Conservation (phyloP, 1,140 invertebrate species). For the Sipha flava region DNA sequence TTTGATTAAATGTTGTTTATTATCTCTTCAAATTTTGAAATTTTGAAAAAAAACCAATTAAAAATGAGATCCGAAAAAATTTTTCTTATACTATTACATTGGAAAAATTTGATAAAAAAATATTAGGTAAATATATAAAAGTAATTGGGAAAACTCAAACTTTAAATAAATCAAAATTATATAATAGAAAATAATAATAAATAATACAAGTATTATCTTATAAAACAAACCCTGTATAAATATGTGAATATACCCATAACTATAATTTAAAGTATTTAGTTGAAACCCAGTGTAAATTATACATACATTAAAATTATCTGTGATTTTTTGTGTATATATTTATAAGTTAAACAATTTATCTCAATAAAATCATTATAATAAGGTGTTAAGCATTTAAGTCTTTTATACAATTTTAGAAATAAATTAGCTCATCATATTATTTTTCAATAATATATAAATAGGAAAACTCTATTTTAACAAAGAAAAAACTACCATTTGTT, state of each 20-base stretch:
- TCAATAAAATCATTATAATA: neutral
- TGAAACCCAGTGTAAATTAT: neutral
- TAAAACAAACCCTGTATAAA: constrained; percentile 6
- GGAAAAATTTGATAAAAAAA: too few relatives aligned
- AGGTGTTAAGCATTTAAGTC: neutral
- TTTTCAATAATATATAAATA: neutral
- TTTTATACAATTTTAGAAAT: neutral
- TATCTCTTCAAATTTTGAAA: neutral
- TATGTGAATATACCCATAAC: constrained; percentile 1
- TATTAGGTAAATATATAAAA: too few relatives aligned
- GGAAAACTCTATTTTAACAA: neutral
- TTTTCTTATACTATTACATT: neutral
- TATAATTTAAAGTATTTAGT: neutral
- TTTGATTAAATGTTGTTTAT: neutral
- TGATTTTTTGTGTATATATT: neutral
- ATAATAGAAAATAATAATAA: neutral
- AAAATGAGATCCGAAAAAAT: neutral
- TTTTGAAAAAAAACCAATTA: neutral
- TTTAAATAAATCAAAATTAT: neutral
- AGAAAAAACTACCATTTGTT: neutral
- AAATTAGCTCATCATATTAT: neutral
- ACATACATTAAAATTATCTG: neutral
- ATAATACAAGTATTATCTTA: neutral
- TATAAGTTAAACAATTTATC: neutral
- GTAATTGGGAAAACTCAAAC: neutral